Evolutionary conservation across 2,888 invertebrate genomes (phyloP).

Genomic region (Parapristionchus giblindavisi): DNA sequence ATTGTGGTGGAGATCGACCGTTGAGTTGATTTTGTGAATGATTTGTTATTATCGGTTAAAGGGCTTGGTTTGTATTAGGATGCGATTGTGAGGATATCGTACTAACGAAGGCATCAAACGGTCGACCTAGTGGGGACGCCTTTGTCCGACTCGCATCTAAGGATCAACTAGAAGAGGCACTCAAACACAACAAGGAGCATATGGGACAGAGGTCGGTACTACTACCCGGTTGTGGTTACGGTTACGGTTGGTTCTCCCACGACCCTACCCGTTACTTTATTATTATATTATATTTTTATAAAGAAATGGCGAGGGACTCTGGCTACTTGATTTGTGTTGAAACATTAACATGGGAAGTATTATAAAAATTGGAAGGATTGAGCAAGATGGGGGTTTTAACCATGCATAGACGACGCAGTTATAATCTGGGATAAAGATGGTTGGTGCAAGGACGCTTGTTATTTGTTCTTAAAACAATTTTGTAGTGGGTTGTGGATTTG

Average conservation of each 20-base stretch:
- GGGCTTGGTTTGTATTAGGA: conserved; percentile 47
- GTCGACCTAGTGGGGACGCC: conserved; percentile 66
- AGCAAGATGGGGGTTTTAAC: too few relatives aligned
- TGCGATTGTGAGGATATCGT: conserved; percentile 63
- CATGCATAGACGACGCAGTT: too few relatives aligned
- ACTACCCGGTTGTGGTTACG: neutral
- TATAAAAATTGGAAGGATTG: too few relatives aligned
- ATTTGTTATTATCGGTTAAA: neutral
- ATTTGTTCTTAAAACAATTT: too few relatives aligned
- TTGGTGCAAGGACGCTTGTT: too few relatives aligned
- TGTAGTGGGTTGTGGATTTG: too few relatives aligned
- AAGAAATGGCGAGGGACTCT: too few relatives aligned
- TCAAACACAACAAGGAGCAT: conserved; percentile 62
- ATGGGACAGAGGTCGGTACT: conserved; percentile 64
- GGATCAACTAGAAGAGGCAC: conserved; percentile 57
- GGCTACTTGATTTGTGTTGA: too few relatives aligned
- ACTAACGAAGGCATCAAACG: conserved; percentile 62
- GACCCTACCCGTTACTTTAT: too few relatives aligned
- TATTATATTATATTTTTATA: too few relatives aligned
- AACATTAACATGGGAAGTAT: too few relatives aligned
- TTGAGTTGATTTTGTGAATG: neutral
- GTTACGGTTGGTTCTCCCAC: neutral
- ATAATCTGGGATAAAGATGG: too few relatives aligned
- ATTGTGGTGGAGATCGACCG: neutral
- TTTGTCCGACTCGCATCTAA: conserved; percentile 58